A percentile compares a stretch with the other conserved stretches of the same genome.
phyloP scores from a whole-genome alignment of 2,797 vertebrate species.

The Pachyuromys duprasi region DNA sequence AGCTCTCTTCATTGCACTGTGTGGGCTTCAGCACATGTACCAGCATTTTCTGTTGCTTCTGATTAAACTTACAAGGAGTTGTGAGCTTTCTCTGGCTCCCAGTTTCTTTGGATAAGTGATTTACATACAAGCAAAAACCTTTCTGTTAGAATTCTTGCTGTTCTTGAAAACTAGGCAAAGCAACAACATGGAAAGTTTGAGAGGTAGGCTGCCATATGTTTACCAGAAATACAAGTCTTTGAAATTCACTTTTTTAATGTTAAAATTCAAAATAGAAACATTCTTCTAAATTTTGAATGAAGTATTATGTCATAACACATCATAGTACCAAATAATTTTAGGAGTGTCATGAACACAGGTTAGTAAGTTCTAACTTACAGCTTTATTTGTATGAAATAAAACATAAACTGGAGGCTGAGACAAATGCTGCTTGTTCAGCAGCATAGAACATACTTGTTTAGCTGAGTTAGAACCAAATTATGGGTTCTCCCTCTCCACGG shows the following conservation, averaged over 20 bases:
- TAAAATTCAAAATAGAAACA: conserved; percentile 51
- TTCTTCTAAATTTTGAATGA: conserved; percentile 53
- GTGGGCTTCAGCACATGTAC: not conserved
- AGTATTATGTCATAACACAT: conserved; percentile 6
- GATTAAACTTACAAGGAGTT: conserved; percentile 57
- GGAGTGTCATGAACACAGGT: conserved; percentile 9
- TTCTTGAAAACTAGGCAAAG: conserved; percentile 49
- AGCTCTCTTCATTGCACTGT: not conserved
- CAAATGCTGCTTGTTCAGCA: not conserved
- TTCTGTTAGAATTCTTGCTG: conserved; percentile 57
- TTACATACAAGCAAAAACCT: not conserved
- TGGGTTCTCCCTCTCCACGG: not conserved
- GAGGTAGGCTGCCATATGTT: conserved; percentile 44
- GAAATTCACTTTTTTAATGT: conserved; percentile 24
- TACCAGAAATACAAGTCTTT: conserved; percentile 49
- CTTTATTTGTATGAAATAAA: conserved; percentile 46
- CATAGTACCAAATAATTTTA: conserved; percentile 48
- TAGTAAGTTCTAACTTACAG: not conserved
- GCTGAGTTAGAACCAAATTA: conserved; percentile 9
- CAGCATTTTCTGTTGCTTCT: conserved; percentile 33
- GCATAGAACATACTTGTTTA: not conserved
- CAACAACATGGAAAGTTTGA: conserved; percentile 1
- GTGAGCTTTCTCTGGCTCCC: conserved; percentile 40
- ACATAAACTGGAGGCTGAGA: not conserved
- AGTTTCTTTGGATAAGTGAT: conserved; percentile 57